Percentiles rank a stretch among this genome's conserved stretches.
phyloP scores from a whole-genome alignment of 1,140 invertebrate species.

The Pemphigus obesinymphae region DNA sequence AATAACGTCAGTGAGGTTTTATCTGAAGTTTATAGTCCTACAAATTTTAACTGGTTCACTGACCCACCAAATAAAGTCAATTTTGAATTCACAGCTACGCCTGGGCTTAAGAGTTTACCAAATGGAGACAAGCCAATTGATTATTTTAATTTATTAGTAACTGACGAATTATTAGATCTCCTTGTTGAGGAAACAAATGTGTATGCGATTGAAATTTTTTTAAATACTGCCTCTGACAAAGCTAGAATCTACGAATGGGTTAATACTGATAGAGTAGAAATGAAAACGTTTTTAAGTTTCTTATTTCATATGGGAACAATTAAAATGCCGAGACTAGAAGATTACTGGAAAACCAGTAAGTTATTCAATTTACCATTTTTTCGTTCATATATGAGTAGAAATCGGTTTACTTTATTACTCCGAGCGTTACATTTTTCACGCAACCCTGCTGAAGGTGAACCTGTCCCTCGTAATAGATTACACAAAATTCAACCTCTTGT shows the following conservation, averaged over 20 bases:
- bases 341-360: not conserved
- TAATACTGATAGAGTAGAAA: not conserved
- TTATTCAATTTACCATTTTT: not conserved
- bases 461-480: not conserved
- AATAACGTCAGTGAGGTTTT: not conserved
- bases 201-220: slow-evolving; percentile 30
- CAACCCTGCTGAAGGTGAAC: not conserved
- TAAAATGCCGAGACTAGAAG: not conserved
- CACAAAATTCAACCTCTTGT: not conserved
- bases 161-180: slow-evolving; percentile 40
- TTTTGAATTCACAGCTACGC: slow-evolving; percentile 24
- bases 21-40: not conserved
- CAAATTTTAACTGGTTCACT: not conserved
- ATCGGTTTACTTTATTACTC: not conserved
- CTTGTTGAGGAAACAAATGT: slow-evolving; percentile 44
- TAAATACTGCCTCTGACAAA: not conserved
- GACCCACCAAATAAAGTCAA: not conserved
- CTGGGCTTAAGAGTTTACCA: slow-evolving; percentile 1
- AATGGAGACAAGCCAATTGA: slow-evolving; percentile 6
- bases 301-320: slow-evolving; percentile 11
- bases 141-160: slow-evolving; percentile 31
- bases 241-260: not conserved
- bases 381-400: not conserved
- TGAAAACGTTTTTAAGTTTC: not conserved
- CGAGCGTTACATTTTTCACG: not conserved